Base-by-base conservation (phyloP, 2,113 vertebrate genomes). In the Albula glossodonta region DNA sequence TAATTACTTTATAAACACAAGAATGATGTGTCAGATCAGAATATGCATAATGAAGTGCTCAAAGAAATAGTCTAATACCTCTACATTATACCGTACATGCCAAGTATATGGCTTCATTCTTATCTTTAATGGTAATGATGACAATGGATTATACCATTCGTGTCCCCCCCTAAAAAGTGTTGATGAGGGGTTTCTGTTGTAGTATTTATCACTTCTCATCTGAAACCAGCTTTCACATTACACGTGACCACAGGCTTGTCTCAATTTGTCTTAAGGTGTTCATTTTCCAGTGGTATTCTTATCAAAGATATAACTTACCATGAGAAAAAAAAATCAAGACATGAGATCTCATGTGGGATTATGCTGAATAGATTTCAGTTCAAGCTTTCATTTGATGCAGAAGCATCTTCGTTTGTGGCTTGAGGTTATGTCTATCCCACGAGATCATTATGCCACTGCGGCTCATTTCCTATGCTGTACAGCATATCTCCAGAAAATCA, bases 351-450 rank as follows among this genome's bases (percentile, higher is more conserved):
- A n/a, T 74, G 22, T 74, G 70, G 70, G 70, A 74, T 74, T 74
- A 74, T 74, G 70, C 2, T 4, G 22, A 31, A 9, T 74, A 74
- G 1, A 31, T 74, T 74, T 74, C 19, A 74, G 31, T 74, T 74
- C 70, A 74, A 74, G 70, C 70, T 74, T 74, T 31, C 70, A 74
- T 74, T 31, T 74, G n/a, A 74, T 74, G 25, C 70, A 74, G 70
- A 9, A 81, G 63, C 22, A 11, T 50, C n/a, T 81, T 83, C 41
- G 78, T 85, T 81, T 82, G 82, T 78, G 56, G 19, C 52, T 63
- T 56, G 66, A 57, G 66, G 60, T 50, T 70, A 82, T 80, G 80
- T 81, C 63, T 82, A 66, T 87, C 80, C 78, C 84, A 57, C 82
- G 70, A 31, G 70, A 74, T 74, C 70, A 74, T 8, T 74, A 74